Conservation (phyloP, 2,113 vertebrate species). For the Oryzias melastigma region DNA sequence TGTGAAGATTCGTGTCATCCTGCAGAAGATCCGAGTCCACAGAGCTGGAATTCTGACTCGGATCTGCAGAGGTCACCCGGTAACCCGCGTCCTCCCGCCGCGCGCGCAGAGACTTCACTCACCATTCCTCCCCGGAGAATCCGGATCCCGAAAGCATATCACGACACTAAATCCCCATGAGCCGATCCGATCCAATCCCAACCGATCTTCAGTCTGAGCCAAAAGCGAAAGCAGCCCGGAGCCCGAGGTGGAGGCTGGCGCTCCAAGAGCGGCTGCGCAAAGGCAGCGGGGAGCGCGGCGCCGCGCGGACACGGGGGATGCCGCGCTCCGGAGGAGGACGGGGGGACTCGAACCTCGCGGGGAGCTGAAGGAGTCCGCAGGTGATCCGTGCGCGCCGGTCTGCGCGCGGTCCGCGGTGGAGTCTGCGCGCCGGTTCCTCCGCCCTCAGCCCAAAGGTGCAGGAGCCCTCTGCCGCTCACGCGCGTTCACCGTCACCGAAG, state of each 20-base stretch:
- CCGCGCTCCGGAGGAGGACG: not conserved
- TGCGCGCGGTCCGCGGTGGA: not conserved
- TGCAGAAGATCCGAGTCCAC: too few species aligned
- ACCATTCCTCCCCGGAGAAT: slow-evolving; percentile 53
- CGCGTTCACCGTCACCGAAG: slow-evolving; percentile 8
- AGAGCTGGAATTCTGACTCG: too few species aligned
- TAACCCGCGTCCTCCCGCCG: too few species aligned
- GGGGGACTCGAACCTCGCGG: not conserved
- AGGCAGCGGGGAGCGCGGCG: slow-evolving; percentile 1
- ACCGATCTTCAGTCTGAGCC: slow-evolving; percentile 14
- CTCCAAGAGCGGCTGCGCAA: slow-evolving; percentile 16
- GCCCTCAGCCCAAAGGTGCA: slow-evolving; percentile 49
- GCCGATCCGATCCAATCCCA: not conserved
- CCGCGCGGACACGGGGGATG: not conserved
- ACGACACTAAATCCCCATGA: slow-evolving; percentile 54
- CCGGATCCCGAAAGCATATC: slow-evolving; percentile 46
- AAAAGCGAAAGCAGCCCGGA: not conserved
- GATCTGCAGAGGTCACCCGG: too few species aligned
- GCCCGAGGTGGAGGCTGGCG: not conserved
- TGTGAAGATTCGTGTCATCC: too few species aligned
- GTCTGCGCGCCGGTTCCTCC: slow-evolving; percentile 43
- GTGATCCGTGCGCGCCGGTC: slow-evolving; percentile 1
- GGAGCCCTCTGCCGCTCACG: not conserved
- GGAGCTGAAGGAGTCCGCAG: slow-evolving; percentile 11
- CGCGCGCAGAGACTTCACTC: slow-evolving; percentile 28